Conservation (phyloP, 2,888 invertebrate genomes). For the Synanthedon myopaeformis region DNA sequence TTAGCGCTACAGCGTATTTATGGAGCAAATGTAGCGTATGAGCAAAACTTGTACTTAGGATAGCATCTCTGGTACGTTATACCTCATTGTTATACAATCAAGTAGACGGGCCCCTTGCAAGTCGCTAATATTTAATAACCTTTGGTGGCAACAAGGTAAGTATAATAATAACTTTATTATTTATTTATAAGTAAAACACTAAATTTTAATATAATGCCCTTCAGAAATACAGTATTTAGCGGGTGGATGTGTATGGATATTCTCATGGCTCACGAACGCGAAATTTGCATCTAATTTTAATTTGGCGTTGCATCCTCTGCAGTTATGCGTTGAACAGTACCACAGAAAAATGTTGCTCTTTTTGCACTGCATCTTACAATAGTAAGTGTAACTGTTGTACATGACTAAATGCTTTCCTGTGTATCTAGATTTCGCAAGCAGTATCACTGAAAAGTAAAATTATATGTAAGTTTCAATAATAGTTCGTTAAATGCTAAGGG, state of each 20-base stretch:
- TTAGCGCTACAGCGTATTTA: too few relatives aligned
- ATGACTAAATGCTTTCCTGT: conserved; percentile 46
- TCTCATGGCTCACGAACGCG: conserved; percentile 29
- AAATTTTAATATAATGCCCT: conserved; percentile 39
- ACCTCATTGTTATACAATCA: too few relatives aligned
- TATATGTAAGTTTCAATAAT: too few relatives aligned
- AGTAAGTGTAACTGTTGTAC: conserved; percentile 50
- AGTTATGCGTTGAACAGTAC: conserved; percentile 57
- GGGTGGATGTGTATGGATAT: conserved; percentile 43
- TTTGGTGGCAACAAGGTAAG: too few relatives aligned
- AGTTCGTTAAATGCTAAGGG: too few relatives aligned
- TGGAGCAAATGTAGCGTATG: too few relatives aligned
- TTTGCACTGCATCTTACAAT: conserved; percentile 48
- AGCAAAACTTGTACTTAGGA: too few relatives aligned
- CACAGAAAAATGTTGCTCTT: conserved; percentile 41
- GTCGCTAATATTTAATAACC: too few relatives aligned
- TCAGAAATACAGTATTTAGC: conserved; percentile 41
- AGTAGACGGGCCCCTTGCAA: too few relatives aligned
- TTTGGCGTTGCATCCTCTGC: conserved; percentile 49
- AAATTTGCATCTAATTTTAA: conserved; percentile 41
- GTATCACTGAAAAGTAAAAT: conserved; percentile 28
- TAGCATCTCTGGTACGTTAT: too few relatives aligned
- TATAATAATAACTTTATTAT: too few relatives aligned
- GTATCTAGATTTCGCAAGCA: conserved; percentile 47
- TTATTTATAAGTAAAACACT: conserved; percentile 2